phyloP scores from a whole-genome alignment of 2,888 invertebrate genomes.

The Drosophila antonietae region DNA sequence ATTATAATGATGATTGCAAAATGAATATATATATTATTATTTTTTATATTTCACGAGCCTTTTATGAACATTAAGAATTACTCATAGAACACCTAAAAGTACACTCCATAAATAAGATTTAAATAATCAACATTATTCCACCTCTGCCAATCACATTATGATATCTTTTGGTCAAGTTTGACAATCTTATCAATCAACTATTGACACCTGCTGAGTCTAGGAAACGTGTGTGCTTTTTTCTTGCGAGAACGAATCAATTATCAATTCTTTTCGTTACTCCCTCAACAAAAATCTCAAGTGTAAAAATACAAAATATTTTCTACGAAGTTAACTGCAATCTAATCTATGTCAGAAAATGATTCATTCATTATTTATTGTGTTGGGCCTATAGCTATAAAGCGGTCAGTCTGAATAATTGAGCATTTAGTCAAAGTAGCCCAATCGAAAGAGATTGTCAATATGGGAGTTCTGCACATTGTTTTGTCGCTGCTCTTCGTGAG shows the following conservation, averaged over 20 bases:
- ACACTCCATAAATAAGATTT: conserved; percentile 18
- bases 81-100: conserved; percentile 42
- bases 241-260: conserved; percentile 12
- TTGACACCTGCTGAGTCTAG: neutral
- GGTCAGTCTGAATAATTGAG: neutral
- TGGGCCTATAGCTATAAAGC: conserved; percentile 17
- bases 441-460: conserved; percentile 4
- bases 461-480: conserved; percentile 21
- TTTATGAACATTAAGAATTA: neutral
- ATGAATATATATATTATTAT: too few species aligned
- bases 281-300: conserved; percentile 10
- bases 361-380: conserved; percentile 9
- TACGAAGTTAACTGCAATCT: conserved; percentile 30
- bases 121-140: neutral
- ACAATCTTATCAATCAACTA: conserved; percentile 29
- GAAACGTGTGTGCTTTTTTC: neutral
- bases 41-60: neutral
- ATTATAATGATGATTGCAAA: too few species aligned
- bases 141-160: neutral
- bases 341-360: conserved; percentile 25
- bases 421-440: conserved; percentile 8
- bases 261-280: conserved; percentile 2
- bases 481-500: conserved; percentile 22
- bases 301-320: neutral
- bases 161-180: neutral